phyloP scores from a whole-genome alignment of 1,140 invertebrate species.

The Diachasma alloeum region DNA sequence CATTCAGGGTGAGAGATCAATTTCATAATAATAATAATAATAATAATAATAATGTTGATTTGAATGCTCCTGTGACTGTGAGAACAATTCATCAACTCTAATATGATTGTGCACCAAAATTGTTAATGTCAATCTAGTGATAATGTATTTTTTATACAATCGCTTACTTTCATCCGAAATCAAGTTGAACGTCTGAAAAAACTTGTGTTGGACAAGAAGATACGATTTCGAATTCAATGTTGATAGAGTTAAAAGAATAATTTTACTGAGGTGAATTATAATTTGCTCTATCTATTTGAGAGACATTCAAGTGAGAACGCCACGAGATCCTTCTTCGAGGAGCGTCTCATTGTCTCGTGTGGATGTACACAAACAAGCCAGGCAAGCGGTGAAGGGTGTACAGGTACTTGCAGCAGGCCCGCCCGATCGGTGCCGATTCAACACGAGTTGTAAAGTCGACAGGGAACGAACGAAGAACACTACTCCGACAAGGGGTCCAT shows the following conservation, averaged over 20 bases:
- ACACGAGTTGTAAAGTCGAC: conserved; percentile 25
- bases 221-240: too few relatives aligned
- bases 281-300: too few relatives aligned
- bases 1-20: too few relatives aligned
- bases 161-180: not conserved
- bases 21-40: too few relatives aligned
- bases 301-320: too few relatives aligned
- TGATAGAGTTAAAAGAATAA: too few relatives aligned
- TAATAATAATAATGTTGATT: too few relatives aligned
- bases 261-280: too few relatives aligned
- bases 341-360: not conserved
- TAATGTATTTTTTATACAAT: not conserved
- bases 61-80: too few relatives aligned
- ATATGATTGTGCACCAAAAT: not conserved
- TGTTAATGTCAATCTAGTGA: not conserved
- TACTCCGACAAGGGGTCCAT: conserved; percentile 5
- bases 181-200: not conserved
- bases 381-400: not conserved
- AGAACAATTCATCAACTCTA: too few relatives aligned
- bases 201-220: not conserved
- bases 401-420: not conserved
- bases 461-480: not conserved
- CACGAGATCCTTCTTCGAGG: too few relatives aligned
- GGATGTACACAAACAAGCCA: not conserved
- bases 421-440: conserved; percentile 17